These are phyloP conservation scores for Eupeodes corollae DNA, from an alignment of 1,140 invertebrate genomes.

Conservation along the genomic window DNA sequence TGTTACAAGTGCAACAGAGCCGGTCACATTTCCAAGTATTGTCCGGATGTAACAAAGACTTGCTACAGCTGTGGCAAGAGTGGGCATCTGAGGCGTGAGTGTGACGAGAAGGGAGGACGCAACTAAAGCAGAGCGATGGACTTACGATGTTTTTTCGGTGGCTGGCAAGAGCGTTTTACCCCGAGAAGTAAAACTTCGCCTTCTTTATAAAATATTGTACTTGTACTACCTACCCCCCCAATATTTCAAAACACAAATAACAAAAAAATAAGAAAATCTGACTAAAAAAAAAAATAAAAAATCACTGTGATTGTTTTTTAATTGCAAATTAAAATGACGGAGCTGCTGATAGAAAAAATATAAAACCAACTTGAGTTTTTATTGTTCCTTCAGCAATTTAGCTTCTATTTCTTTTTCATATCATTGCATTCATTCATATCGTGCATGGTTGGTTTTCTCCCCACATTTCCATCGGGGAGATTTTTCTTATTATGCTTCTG, in stretches of 20 bases:
- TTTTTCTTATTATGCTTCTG: no score
- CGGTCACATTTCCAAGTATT: constrained; percentile 81
- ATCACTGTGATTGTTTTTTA: constrained; percentile 39
- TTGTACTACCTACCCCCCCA: background rate
- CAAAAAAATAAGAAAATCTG: constrained; percentile 10
- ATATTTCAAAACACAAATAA: background rate
- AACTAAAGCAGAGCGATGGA: constrained; percentile 16
- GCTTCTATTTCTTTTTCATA: no score
- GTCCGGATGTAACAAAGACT: constrained; percentile 69
- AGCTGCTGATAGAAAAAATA: constrained; percentile 38
- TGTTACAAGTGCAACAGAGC: constrained; percentile 85
- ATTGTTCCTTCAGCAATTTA: no score
- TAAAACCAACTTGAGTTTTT: constrained; percentile 12
- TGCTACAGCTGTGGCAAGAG: constrained; percentile 83
- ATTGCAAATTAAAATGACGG: constrained; percentile 38
- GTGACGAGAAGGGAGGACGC: constrained; percentile 54
- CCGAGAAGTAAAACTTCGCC: constrained; percentile 13
- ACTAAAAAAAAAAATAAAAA: constrained; percentile 34
- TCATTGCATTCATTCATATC: no score
- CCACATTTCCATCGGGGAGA: no score
- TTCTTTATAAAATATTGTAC: constrained; percentile 15
- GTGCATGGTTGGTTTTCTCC: no score
- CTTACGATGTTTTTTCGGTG: background rate
- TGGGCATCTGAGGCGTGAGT: constrained; percentile 82
- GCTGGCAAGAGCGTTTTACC: background rate